Percentiles rank a stretch among this genome's conserved stretches.
Conservation (phyloP, 2,797 vertebrate genomes). For the Eptatretus atami region DNA sequence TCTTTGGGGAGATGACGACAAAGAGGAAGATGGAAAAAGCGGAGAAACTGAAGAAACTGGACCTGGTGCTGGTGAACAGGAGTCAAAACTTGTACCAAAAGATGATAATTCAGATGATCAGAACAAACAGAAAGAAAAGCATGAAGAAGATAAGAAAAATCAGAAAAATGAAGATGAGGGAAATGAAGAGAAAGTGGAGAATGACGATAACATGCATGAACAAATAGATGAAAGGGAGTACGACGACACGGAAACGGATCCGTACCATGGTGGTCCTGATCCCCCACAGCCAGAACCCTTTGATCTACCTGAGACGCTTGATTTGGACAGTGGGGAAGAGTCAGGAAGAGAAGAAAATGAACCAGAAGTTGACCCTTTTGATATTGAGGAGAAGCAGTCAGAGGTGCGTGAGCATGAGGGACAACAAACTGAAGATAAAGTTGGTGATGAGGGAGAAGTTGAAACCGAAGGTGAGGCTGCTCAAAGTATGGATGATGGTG, state of each 20-base stretch:
- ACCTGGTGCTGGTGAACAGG: conserved; percentile 52
- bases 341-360: conserved; percentile 13
- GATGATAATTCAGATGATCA: conserved; percentile 38
- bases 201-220: conserved; percentile 18
- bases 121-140: conserved; percentile 27
- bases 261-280: conserved; percentile 45
- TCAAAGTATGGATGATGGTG: background rate
- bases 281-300: conserved; percentile 38
- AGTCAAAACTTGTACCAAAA: conserved; percentile 63
- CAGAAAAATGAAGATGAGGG: conserved; percentile 16
- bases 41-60: conserved; percentile 50
- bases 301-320: conserved; percentile 57
- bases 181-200: conserved; percentile 10
- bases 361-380: conserved; percentile 11
- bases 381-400: conserved; percentile 15
- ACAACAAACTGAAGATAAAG: conserved; percentile 14
- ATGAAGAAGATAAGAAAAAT: conserved; percentile 26
- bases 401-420: conserved; percentile 15
- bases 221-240: conserved; percentile 66
- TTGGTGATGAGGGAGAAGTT: conserved; percentile 19
- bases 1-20: conserved; percentile 54
- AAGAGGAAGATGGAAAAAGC: conserved; percentile 22
- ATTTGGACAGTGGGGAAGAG: conserved; percentile 31
- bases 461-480: conserved; percentile 7
- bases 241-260: conserved; percentile 69